phyloP scores from a whole-genome alignment of 2,113 vertebrate species.

The Polypterus senegalus region DNA sequence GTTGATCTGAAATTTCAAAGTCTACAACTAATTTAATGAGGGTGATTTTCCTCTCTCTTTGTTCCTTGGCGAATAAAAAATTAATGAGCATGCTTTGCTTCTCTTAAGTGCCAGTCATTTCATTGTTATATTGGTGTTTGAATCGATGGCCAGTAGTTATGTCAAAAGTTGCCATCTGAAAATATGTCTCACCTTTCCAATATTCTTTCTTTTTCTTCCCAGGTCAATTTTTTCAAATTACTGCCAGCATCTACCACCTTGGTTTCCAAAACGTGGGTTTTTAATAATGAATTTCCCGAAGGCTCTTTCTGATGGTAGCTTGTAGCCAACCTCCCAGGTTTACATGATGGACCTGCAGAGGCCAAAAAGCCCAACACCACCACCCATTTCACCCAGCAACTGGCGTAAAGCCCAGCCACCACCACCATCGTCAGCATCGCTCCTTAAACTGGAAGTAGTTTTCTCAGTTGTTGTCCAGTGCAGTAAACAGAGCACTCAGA shows the following conservation, averaged over 20 bases:
- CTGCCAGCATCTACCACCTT: not conserved
- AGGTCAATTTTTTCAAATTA: not conserved
- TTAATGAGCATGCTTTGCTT: too few relatives aligned
- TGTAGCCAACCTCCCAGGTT: constrained; percentile 90
- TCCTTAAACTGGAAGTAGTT: constrained; percentile 45
- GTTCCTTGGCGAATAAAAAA: too few relatives aligned
- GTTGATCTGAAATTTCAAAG: too few relatives aligned
- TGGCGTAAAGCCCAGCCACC: constrained; percentile 55
- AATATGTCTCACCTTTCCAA: too few relatives aligned
- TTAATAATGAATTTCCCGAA: constrained; percentile 82
- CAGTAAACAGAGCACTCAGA: constrained; percentile 69
- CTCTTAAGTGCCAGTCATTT: too few relatives aligned
- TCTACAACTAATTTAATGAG: too few relatives aligned
- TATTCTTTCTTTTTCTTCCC: not conserved
- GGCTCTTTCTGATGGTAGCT: constrained; percentile 94
- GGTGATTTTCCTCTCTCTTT: too few relatives aligned
- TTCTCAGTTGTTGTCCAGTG: constrained; percentile 89
- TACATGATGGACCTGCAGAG: constrained; percentile 92
- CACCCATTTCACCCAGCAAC: constrained; percentile 64
- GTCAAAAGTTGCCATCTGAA: too few relatives aligned
- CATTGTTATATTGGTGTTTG: too few relatives aligned
- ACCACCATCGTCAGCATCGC: constrained; percentile 34
- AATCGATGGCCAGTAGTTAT: too few relatives aligned
- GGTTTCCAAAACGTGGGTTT: constrained; percentile 6
- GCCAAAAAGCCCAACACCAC: constrained; percentile 64